Evolutionary conservation across 2,797 vertebrate species (phyloP).

Genomic region (Parotocinclus haroldoi): DNA sequence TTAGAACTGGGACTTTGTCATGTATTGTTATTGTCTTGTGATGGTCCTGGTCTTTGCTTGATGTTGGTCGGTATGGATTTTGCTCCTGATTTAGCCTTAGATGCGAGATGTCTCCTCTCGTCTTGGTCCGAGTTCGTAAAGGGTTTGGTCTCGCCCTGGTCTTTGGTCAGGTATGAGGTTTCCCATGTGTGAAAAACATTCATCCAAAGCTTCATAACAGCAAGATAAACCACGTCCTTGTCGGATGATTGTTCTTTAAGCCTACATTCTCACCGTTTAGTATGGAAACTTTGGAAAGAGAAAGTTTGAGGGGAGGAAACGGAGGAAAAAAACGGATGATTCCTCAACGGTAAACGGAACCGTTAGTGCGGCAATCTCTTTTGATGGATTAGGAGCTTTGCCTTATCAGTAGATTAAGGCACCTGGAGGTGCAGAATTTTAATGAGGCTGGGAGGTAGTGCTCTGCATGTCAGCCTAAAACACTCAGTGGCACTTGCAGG

Average conservation of each 20-base stretch:
- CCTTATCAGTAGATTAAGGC: constrained; percentile 68
- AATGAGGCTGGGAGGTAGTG: constrained; percentile 52
- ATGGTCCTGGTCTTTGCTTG: too few relatives aligned
- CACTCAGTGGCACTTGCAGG: constrained; percentile 44
- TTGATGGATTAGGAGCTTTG: constrained; percentile 70
- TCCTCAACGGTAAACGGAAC: constrained; percentile 59
- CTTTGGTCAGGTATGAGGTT: background rate
- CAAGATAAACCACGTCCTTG: constrained; percentile 25
- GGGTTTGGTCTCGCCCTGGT: too few relatives aligned
- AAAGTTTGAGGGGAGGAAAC: constrained; percentile 44
- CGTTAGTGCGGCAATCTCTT: constrained; percentile 56
- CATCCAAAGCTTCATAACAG: constrained; percentile 1
- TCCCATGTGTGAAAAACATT: background rate
- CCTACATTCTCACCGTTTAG: constrained; percentile 31
- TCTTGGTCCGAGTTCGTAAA: too few relatives aligned
- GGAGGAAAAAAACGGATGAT: constrained; percentile 46
- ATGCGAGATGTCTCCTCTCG: too few relatives aligned
- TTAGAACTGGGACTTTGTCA: too few relatives aligned
- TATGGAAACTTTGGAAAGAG: constrained; percentile 38
- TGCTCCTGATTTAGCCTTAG: too few relatives aligned
- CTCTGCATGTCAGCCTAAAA: constrained; percentile 44
- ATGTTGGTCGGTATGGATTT: too few relatives aligned
- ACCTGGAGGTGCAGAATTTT: constrained; percentile 62
- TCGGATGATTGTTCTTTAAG: constrained; percentile 34
- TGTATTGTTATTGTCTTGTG: too few relatives aligned